Percentiles rank a stretch among this genome's conserved stretches.
phyloP scores from a whole-genome alignment of 1,140 invertebrate species.

The Magallana gigas region DNA sequence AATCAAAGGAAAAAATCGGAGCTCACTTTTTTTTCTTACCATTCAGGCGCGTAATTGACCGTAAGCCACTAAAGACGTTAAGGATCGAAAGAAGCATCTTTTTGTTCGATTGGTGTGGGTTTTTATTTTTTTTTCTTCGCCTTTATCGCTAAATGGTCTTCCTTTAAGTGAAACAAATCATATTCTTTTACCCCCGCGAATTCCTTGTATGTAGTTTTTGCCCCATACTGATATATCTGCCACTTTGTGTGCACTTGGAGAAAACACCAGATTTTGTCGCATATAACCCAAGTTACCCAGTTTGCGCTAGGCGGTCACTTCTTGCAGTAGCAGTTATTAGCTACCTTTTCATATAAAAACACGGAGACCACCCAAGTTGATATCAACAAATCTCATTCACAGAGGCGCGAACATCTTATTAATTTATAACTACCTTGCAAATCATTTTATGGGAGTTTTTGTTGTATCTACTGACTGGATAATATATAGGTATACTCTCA shows the following conservation, averaged over 20 bases:
- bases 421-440: conserved; percentile 38
- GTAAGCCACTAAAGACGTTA: background rate
- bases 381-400: conserved; percentile 35
- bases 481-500: background rate
- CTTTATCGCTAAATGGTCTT: background rate
- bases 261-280: background rate
- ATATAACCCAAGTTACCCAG: background rate
- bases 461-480: background rate
- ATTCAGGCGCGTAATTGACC: conserved; percentile 32
- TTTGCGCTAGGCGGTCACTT: conserved; percentile 7
- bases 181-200: background rate
- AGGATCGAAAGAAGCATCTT: background rate
- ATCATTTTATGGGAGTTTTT: conserved; percentile 7
- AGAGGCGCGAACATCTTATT: conserved; percentile 32
- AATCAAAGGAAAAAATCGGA: background rate
- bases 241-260: background rate
- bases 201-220: background rate
- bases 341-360: conserved; percentile 32
- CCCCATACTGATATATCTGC: background rate
- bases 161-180: background rate
- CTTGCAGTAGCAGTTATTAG: conserved; percentile 5
- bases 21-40: background rate
- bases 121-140: background rate
- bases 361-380: conserved; percentile 1
- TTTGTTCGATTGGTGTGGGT: background rate